Conservation (phyloP, 2,888 invertebrate species). For the Lithophane ornitopus region DNA sequence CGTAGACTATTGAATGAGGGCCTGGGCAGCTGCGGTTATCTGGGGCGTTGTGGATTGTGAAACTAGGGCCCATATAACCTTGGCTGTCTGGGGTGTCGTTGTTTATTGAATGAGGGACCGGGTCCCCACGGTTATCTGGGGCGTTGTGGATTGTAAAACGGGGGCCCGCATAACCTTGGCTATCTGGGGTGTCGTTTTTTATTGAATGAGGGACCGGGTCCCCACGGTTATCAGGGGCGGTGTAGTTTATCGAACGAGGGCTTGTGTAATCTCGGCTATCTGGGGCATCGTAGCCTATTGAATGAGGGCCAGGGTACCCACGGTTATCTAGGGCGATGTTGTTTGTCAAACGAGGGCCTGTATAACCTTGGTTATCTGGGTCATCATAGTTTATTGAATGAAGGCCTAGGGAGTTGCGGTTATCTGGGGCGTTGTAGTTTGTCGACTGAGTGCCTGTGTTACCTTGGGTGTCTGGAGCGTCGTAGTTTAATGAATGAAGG, state of each 20-base stretch:
- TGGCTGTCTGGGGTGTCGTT: background rate
- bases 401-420: too few relatives aligned
- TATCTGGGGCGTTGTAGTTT: too few relatives aligned
- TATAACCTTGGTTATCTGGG: too few relatives aligned
- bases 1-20: background rate
- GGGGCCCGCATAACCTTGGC: fast-evolving
- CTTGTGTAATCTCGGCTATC: background rate
- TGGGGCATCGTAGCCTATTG: too few relatives aligned
- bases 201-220: background rate
- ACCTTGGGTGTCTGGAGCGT: background rate
- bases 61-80: background rate
- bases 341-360: too few relatives aligned
- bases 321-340: too few relatives aligned
- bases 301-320: too few relatives aligned
- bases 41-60: background rate
- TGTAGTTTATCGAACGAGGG: background rate
- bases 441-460: too few relatives aligned
- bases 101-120: background rate
- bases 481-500: background rate
- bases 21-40: background rate
- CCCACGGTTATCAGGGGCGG: background rate
- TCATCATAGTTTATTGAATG: too few relatives aligned
- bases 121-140: background rate
- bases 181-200: background rate
- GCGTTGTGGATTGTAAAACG: background rate